Evolutionary conservation across 2,888 invertebrate species (phyloP).

Genomic region (Orthosia gothica): DNA sequence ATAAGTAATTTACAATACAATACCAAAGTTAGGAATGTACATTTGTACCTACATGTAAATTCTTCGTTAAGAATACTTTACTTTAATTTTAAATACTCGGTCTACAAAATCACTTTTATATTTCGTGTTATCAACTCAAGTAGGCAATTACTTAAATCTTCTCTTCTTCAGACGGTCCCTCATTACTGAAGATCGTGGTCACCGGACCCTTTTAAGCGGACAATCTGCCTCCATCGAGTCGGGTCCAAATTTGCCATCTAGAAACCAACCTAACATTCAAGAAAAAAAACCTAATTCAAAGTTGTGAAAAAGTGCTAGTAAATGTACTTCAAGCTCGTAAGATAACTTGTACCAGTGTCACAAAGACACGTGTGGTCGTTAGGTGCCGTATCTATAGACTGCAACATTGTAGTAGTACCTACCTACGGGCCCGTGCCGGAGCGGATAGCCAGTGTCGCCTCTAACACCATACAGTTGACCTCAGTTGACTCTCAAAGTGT

Average conservation of each 20-base stretch:
- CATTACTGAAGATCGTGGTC: too few relatives aligned
- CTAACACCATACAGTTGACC: slow-evolving; percentile 66
- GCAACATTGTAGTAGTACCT: slow-evolving; percentile 39
- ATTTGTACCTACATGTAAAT: slow-evolving; percentile 13
- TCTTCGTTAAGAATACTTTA: slow-evolving; percentile 6
- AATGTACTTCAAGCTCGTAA: not conserved
- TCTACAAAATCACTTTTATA: not conserved
- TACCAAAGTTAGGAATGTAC: slow-evolving; percentile 37
- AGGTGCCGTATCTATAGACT: slow-evolving; percentile 40
- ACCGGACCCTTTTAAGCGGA: too few relatives aligned
- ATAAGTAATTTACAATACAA: slow-evolving; percentile 44
- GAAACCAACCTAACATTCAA: not conserved
- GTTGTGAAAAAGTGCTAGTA: not conserved
- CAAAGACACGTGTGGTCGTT: slow-evolving; percentile 24
- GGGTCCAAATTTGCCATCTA: too few relatives aligned
- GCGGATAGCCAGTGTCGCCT: slow-evolving; percentile 41
- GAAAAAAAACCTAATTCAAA: not conserved
- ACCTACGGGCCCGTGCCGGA: not conserved
- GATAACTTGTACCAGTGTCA: not conserved
- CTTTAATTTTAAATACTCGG: slow-evolving; percentile 1
- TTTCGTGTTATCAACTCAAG: too few relatives aligned
- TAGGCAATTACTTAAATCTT: not conserved
- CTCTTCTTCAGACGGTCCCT: too few relatives aligned
- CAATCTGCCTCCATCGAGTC: too few relatives aligned
- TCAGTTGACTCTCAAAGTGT: slow-evolving; percentile 67